Evolutionary conservation across 2,888 invertebrate species (phyloP).

Genomic region (Brenthis daphne): DNA sequence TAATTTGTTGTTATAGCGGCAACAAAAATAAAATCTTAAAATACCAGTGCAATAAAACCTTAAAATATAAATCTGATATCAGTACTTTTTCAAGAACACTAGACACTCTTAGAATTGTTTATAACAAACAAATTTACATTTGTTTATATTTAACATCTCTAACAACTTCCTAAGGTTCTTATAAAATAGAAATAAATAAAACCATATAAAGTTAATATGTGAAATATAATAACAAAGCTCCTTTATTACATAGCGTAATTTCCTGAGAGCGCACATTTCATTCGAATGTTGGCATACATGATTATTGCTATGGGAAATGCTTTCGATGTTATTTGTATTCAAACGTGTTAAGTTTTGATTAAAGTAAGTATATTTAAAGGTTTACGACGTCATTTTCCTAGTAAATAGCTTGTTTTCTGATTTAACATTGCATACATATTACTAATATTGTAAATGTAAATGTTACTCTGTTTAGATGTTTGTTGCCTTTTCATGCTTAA

Average conservation of each 20-base stretch:
- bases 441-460: no score
- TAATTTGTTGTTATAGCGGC: no score
- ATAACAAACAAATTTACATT: no score
- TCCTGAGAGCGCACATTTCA: conserved; percentile 70
- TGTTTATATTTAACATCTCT: neutral
- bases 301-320: conserved; percentile 28
- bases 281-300: conserved; percentile 47
- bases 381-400: conserved; percentile 15
- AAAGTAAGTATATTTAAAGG: conserved; percentile 18
- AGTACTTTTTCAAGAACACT: no score
- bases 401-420: neutral
- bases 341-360: conserved; percentile 31
- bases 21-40: no score
- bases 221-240: conserved; percentile 27
- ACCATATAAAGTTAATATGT: neutral
- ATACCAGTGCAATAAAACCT: no score
- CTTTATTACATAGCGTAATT: conserved; percentile 73
- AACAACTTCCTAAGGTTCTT: neutral
- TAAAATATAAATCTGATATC: no score
- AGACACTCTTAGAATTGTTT: no score
- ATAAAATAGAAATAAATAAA: neutral
- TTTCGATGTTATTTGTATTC: conserved; percentile 17
- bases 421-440: no score
- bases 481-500: no score
- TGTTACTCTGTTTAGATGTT: no score